Base-by-base conservation (phyloP, 2,113 vertebrate species). In the Misgurnus anguillicaudatus region DNA sequence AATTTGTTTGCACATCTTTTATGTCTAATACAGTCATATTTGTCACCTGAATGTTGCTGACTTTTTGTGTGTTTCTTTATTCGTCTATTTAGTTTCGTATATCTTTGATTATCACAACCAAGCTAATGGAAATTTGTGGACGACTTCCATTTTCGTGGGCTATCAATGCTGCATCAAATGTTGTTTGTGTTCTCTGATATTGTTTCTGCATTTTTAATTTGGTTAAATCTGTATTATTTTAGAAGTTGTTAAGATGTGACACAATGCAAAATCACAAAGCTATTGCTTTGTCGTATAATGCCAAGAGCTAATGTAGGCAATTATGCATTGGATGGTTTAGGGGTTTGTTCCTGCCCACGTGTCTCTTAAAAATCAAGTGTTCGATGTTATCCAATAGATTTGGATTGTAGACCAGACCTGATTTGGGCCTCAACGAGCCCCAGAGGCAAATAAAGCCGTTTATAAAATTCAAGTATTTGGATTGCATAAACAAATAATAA, bases 231-330 rank as follows among this genome's bases (percentile, higher is more conserved):
- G 7, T 57, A 19, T 57, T 16, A 31, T 51, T n/a, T 38, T 53
- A n/a, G 31, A 70, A 6, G 8, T 70, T 39, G 62, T 38, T 69
- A 53, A 51, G 19, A 62, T 53, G 31, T 31, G 13, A 31, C 0
- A 55, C 17, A 51, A 71, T 71, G n/a, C n/a, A 74, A 74, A 74
- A 74, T 45, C 45, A 19, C 11, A 47, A 74, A 74, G 60, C 11
- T n/a, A 74, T 47, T 61, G 41, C 11, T 74, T 60, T 47, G 14
- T 0, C 21, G 31, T 31, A 57, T 41, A 7, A 24, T 74, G 57
- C 57, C 57, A 74, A 62, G 57, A 74, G 71, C 21, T 74, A 74
- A 48, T 69, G 55, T 42, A 24, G 31, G 62, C 70, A 61, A 78
- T 78, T 62, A 39, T 4, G 5, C 38, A 39, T 51, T 69, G 42